Evolutionary conservation across 1,140 invertebrate genomes (phyloP), one percentile per base, ranked within the genome.

Genomic region (Rhizoglyphus robini): DNA sequence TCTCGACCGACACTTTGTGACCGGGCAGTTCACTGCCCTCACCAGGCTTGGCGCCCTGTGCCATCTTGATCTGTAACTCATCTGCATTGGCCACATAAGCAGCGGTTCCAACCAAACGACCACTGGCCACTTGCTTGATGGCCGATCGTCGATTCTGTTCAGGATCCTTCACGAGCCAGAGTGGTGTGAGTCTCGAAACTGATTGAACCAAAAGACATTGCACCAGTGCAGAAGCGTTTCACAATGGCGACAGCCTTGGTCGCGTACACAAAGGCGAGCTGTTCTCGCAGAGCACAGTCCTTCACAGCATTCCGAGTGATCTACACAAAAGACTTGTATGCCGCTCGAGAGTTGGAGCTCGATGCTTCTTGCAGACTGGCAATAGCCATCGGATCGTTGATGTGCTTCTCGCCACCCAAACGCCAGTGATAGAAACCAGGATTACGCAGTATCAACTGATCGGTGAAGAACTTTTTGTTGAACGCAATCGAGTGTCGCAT

Each of bases 41-140:
- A n/a, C 92, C 92, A 0, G 92, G 92, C 73, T 96, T 96, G 25
- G 92, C 93, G 18, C 93, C 93, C 77, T 96, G 93, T n/a, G 93
- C 93, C 91, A 96, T 96, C 79, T 96, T 96, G 73, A 96, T 96
- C 77, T 96, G 93, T 60, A 96, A 74, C 76, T 96, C 92, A 76
- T 96, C 91, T 18, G 95, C 89, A 79, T 98, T 89, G 8, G 93
- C 91, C 31, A 99, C 76, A 74, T 99, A 99, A 0, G 92, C 88
- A 41, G 91, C 91, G 0, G 94, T 99, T 0, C 99, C 96, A 23
- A 96, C 96, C 79, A 99, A 99, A 59, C 96, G 81, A 23, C 95
- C 96, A 38, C 91, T 96, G 4, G 96, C 96, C 34, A 99, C 91
- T 74, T 84, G 83, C 74, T 84, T 84, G 68, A 84, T 84, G 32